Conservation (phyloP, 1,140 invertebrate species). For the Atopsyche davidsoni region DNA sequence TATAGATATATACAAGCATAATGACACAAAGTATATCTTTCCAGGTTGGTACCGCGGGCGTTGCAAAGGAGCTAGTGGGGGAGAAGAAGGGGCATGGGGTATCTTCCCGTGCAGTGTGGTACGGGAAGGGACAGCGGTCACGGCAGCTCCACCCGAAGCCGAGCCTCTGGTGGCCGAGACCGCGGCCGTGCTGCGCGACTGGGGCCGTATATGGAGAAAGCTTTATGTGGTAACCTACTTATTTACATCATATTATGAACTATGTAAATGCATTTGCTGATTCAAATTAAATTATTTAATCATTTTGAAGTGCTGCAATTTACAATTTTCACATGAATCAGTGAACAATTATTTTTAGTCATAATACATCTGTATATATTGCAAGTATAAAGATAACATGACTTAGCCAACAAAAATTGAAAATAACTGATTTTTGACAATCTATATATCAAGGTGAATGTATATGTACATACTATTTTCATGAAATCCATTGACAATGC, state of each 20-base stretch:
- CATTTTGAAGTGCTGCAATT: too few species aligned
- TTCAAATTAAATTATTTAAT: too few species aligned
- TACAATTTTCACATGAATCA: too few species aligned
- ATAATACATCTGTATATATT: too few species aligned
- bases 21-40: too few species aligned
- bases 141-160: slow-evolving; percentile 59
- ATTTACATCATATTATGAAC: neutral
- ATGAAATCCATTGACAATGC: too few species aligned
- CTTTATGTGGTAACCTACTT: slow-evolving; percentile 80
- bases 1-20: neutral
- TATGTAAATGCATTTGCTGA: neutral
- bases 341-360: too few species aligned
- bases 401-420: too few species aligned
- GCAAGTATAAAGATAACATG: too few species aligned
- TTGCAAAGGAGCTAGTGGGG: slow-evolving; percentile 42
- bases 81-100: slow-evolving; percentile 71
- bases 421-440: too few species aligned
- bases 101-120: slow-evolving; percentile 66
- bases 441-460: too few species aligned
- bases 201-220: slow-evolving; percentile 86
- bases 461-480: too few species aligned
- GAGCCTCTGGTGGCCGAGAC: slow-evolving; percentile 86
- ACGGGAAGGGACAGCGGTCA: slow-evolving; percentile 38
- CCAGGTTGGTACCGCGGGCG: slow-evolving; percentile 84
- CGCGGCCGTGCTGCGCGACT: slow-evolving; percentile 86